These are phyloP conservation scores for Eriosoma lanigerum DNA, from an alignment of 1,140 invertebrate species.

Conservation along the genomic window DNA sequence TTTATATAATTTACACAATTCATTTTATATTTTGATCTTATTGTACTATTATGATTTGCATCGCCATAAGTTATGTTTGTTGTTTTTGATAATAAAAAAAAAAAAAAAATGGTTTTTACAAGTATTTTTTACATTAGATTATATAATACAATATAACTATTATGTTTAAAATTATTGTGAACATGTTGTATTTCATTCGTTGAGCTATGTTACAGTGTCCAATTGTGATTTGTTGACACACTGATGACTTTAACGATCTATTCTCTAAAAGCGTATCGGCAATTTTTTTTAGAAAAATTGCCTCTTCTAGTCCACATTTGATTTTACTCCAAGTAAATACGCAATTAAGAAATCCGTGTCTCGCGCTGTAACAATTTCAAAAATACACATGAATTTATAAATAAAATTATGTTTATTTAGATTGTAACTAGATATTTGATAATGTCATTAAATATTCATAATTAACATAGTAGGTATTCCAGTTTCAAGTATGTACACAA, in stretches of 20 bases:
- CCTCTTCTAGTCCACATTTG: constrained; percentile 57
- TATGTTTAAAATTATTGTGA: background rate
- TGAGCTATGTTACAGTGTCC: constrained; percentile 46
- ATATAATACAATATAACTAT: constrained; percentile 2
- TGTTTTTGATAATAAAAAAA: background rate
- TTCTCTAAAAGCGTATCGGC: constrained; percentile 55
- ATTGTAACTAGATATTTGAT: too few relatives aligned
- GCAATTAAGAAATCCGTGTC: constrained; percentile 57
- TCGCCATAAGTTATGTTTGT: background rate
- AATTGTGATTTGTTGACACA: constrained; percentile 49
- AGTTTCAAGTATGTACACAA: too few relatives aligned
- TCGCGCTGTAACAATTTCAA: constrained; percentile 55
- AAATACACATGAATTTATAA: background rate
- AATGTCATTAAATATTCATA: too few relatives aligned
- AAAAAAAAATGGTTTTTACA: background rate
- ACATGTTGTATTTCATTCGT: background rate
- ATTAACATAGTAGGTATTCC: too few relatives aligned
- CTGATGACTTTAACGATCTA: constrained; percentile 51
- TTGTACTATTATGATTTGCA: constrained; percentile 4
- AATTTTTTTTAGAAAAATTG: constrained; percentile 56
- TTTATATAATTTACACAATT: background rate
- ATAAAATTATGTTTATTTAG: too few relatives aligned
- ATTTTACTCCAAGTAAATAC: constrained; percentile 55
- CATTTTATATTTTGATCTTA: background rate
- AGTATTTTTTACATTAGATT: constrained; percentile 10